Evolutionary conservation across 2,113 vertebrate genomes (phyloP).

Genomic region (Neotoma lepida): DNA sequence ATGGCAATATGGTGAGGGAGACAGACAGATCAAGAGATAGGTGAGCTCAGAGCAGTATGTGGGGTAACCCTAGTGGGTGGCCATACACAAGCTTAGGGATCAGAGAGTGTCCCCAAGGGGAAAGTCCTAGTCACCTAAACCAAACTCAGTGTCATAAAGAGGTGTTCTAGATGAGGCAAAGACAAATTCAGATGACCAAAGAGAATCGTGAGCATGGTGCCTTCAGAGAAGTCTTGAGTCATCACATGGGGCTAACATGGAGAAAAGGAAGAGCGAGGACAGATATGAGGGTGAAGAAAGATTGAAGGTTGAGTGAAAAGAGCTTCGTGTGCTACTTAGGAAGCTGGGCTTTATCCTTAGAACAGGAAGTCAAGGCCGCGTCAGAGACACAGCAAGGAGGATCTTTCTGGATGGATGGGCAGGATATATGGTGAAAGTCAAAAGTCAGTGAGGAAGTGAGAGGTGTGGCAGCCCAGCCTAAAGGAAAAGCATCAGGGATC

Average conservation of each 20-base stretch:
- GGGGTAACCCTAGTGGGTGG: neutral
- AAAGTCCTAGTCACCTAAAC: neutral
- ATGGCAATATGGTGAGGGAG: neutral
- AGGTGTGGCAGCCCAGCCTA: neutral
- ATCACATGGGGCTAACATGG: neutral
- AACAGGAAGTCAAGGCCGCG: fast-evolving
- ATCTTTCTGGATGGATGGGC: neutral
- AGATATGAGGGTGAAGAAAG: neutral
- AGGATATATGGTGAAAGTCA: neutral
- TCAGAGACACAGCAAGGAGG: neutral
- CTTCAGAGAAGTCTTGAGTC: neutral
- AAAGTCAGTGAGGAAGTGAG: neutral
- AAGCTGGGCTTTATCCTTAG: neutral
- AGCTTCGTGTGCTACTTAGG: neutral
- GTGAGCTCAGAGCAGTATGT: neutral
- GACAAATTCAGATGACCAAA: neutral
- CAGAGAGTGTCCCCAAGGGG: neutral
- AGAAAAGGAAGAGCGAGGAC: neutral
- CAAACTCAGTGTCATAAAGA: neutral
- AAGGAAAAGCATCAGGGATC: neutral
- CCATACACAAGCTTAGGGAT: neutral
- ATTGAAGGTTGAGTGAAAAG: neutral
- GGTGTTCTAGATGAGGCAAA: neutral
- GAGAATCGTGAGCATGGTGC: neutral
- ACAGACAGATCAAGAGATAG: neutral